These are phyloP conservation scores for Creontiades dilutus DNA, from an alignment of 2,888 invertebrate species.

Conservation along the genomic window DNA sequence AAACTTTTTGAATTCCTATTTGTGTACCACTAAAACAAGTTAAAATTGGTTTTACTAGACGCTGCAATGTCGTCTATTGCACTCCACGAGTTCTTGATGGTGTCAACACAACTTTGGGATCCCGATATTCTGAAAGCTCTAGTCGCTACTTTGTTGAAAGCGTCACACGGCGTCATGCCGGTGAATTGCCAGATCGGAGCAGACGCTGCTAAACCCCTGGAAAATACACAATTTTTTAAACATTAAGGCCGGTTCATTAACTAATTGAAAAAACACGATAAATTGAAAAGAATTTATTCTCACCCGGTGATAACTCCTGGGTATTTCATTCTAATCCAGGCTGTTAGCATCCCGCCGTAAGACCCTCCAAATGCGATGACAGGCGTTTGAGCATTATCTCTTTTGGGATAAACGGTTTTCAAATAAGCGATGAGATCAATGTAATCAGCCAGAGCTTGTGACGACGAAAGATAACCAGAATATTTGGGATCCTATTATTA, in stretches of 20 bases:
- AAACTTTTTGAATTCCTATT: no score
- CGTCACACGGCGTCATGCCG: slow-evolving; percentile 88
- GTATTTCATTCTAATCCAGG: slow-evolving; percentile 97
- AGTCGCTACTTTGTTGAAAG: slow-evolving; percentile 88
- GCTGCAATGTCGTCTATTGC: slow-evolving; percentile 80
- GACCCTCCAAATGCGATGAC: slow-evolving; percentile 93
- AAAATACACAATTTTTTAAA: slow-evolving; percentile 11
- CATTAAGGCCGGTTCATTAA: neutral
- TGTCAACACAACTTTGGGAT: slow-evolving; percentile 83
- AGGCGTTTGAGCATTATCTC: slow-evolving; percentile 81
- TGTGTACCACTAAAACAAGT: no score
- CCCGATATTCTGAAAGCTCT: slow-evolving; percentile 84
- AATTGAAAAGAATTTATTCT: slow-evolving; percentile 70
- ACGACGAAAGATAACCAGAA: slow-evolving; percentile 90
- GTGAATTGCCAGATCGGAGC: slow-evolving; percentile 94
- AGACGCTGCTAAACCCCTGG: slow-evolving; percentile 93
- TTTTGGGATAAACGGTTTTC: slow-evolving; percentile 79
- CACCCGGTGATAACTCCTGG: slow-evolving; percentile 91
- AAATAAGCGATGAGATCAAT: slow-evolving; percentile 87
- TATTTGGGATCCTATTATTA: slow-evolving; percentile 81
- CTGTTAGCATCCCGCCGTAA: slow-evolving; percentile 98
- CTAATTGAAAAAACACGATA: neutral
- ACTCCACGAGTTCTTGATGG: slow-evolving; percentile 89
- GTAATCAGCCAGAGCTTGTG: slow-evolving; percentile 96
- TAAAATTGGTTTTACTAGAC: slow-evolving; percentile 75